Base-by-base conservation (phyloP, 2,888 invertebrate genomes). In the Macrostomum cliftonense region DNA sequence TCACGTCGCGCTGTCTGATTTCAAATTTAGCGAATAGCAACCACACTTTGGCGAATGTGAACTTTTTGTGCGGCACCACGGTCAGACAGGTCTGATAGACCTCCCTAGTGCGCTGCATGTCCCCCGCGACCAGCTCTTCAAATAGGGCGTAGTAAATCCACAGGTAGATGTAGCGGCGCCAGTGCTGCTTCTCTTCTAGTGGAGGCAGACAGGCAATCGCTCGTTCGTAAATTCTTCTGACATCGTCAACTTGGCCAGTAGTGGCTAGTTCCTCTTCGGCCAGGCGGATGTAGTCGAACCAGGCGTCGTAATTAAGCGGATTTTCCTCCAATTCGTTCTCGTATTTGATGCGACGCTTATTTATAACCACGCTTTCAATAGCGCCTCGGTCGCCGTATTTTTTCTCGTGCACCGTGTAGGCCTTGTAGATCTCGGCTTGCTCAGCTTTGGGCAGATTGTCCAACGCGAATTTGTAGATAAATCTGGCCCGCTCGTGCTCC, bases 21-120 rank as follows among this genome's bases (percentile, higher is more conserved):
- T 97, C 95, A 74, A 95, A 95, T 61, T 95, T 83, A 0, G 93
- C 91, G 73, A 83, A 91, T 63, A 89, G 76, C 13, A 99, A 73
- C 97, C 97, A 99, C 52, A 97, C 79, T 75, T 97, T 97, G 12
- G 93, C 89, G 70, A 99, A 99, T 1, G 97, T 97, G 68, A 99
- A 99, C 60, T 78, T 75, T 73, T 91, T 93, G 68, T 99, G 95
- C 0, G 97, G 97, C 58, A 99, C 79, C 19, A 95, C 71, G 60
- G 93, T 83, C 13, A 99, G 74, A 63, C 89, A 89, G 13, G 87
- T 86, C 70, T 82, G 81, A 68, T 91, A 97, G 1, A 97, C 87
- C 36, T 67, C 63, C 53, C 91, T 76, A 1, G 89, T 82, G 59
- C 85, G 76, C 52, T 89, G 88, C 51, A 78, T 69, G 65, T 97